phyloP scores from a whole-genome alignment of 2,888 invertebrate species.

The Parnassius apollo region DNA sequence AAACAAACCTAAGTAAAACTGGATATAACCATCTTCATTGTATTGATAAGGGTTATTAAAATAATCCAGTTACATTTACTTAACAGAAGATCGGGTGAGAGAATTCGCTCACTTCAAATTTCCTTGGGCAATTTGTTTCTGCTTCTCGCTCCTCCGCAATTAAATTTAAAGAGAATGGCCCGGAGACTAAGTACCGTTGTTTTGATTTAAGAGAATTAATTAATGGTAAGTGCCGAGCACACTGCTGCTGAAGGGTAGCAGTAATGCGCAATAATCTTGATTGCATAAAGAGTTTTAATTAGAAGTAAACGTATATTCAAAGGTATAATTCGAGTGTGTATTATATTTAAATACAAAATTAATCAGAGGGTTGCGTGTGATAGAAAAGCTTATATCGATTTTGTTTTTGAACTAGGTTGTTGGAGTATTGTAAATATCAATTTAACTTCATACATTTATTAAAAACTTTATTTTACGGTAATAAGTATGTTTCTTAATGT shows the following conservation, averaged over 20 bases:
- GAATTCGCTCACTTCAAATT: slow-evolving; percentile 46
- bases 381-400: no score
- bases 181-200: slow-evolving; percentile 58
- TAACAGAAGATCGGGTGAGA: slow-evolving; percentile 29
- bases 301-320: neutral
- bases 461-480: no score
- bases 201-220: slow-evolving; percentile 73
- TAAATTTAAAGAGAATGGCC: slow-evolving; percentile 65
- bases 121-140: slow-evolving; percentile 58
- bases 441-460: no score
- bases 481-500: no score
- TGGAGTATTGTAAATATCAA: no score
- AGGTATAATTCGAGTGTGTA: no score
- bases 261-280: slow-evolving; percentile 53
- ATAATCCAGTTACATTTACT: slow-evolving; percentile 25
- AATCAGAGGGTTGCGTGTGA: no score
- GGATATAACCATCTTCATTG: neutral
- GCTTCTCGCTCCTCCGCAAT: slow-evolving; percentile 56
- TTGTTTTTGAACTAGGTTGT: no score
- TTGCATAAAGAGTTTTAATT: slow-evolving; percentile 20
- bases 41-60: slow-evolving; percentile 7
- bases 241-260: slow-evolving; percentile 43
- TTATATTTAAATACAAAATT: no score
- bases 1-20: neutral
- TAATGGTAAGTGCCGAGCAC: slow-evolving; percentile 55